Evolutionary conservation across 2,797 vertebrate genomes (phyloP), one percentile per base, ranked within the genome.

Genomic region (Eulemur rubriventer): DNA sequence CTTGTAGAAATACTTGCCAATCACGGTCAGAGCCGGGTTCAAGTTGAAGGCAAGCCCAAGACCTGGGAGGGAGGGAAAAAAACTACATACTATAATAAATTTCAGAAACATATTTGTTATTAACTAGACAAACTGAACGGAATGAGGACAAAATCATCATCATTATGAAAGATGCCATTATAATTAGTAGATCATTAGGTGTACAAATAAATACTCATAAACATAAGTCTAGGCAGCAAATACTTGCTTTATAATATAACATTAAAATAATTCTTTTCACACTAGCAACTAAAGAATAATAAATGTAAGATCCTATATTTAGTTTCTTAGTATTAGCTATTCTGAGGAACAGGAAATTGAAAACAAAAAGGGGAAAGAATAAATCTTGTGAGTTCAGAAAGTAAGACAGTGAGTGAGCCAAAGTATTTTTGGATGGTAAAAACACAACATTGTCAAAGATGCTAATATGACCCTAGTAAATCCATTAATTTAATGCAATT

Each of bases 1-100:
- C 84, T 99, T 99, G 98, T 99, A 99, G 98, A 99, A 99, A 97
- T 99, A 99, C 95, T 99, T 99, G 97, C 99, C 99, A 4, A 99
- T 99, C 99, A 99, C 99, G 28, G 99, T 99, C 95, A 99, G 99
- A 88, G 99, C 99, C 46, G 99, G 99, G 97, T 99, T 99, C 95
- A 99, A 99, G 98, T 99, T 99, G 98, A 99, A 99, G 3, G 99
- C 98, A 70, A 99, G 98, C 86, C 99, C 99, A 91, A 99, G 98
- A 96, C 99, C 99, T 99, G 96, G n/a, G 63, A 50, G 38, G 14
- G 20, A 57, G 89, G 73, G 95, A 63, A 89, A 79, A 28, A 82
- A 89, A 38, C 35, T 35, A 38, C 10, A 89, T 33, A 55, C 18
- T 48, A 5, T 69, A 65, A 65, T 38, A 82, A 96, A 82, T 48